A percentile compares a stretch with the other conserved stretches of the same genome.
These are phyloP conservation scores for Melanotus villosus DNA, from an alignment of 2,888 invertebrate species.

Conservation along the genomic window DNA sequence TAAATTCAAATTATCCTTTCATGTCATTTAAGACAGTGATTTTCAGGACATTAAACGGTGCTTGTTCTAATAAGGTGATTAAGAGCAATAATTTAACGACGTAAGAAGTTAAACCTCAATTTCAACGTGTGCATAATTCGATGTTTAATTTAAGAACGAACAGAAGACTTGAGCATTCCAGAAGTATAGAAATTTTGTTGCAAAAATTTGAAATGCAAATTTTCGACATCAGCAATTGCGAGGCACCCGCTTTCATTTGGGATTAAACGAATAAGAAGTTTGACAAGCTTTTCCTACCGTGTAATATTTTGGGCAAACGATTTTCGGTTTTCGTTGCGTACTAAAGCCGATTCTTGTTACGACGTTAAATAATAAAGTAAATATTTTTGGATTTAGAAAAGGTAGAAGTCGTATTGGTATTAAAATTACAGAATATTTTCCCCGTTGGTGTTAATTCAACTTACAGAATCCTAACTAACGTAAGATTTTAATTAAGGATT, in stretches of 20 bases:
- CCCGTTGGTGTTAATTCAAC: too few relatives aligned
- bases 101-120: background rate
- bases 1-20: conserved; percentile 8
- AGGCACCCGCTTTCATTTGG: conserved; percentile 22
- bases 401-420: too few relatives aligned
- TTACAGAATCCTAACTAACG: too few relatives aligned
- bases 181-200: conserved; percentile 5
- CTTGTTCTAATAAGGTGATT: conserved; percentile 3
- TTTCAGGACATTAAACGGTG: background rate
- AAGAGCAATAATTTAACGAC: conserved; percentile 5
- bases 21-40: background rate
- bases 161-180: conserved; percentile 1
- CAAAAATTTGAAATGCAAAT: conserved; percentile 37
- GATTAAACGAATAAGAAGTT: conserved; percentile 34
- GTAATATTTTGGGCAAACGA: conserved; percentile 18
- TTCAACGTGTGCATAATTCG: conserved; percentile 3
- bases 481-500: too few relatives aligned
- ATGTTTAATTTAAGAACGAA: background rate
- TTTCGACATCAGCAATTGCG: conserved; percentile 32
- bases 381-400: background rate
- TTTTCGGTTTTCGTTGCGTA: conserved; percentile 5
- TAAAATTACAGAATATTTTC: too few relatives aligned
- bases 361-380: background rate
- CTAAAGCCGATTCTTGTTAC: background rate
- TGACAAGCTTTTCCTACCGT: conserved; percentile 22